These are phyloP conservation scores for Crotalus adamanteus DNA, from an alignment of 2,797 vertebrate species.

Conservation along the genomic window DNA sequence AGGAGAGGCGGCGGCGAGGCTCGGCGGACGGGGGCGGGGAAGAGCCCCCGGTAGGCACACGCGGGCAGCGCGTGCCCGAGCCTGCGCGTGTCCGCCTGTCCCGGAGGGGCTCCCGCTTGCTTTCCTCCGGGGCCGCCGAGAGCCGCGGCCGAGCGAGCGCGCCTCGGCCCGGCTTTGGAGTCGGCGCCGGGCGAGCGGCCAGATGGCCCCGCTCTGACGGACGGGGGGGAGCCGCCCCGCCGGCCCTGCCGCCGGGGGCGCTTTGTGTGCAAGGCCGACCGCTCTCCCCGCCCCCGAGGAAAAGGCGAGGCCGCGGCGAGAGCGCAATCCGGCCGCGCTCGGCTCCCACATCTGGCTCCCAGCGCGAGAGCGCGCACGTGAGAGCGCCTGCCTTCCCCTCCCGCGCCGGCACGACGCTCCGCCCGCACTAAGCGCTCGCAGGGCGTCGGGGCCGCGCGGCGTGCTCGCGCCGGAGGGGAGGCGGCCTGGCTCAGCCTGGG, in stretches of 20 bases:
- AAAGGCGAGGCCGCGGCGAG: neutral
- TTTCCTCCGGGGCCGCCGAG: neutral
- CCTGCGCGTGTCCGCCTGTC: neutral
- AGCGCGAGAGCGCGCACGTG: neutral
- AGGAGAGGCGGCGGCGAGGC: neutral
- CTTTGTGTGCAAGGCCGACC: neutral
- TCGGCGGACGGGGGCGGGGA: no score
- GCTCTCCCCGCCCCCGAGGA: neutral
- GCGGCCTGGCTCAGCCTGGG: slow-evolving; percentile 76
- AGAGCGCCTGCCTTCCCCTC: neutral
- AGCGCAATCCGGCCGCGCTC: neutral
- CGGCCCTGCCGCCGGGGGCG: neutral
- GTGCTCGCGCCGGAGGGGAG: slow-evolving; percentile 61
- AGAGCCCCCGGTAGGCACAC: neutral
- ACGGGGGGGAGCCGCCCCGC: neutral
- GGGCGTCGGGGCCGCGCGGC: neutral
- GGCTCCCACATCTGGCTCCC: neutral
- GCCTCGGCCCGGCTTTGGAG: neutral
- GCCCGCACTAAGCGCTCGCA: neutral
- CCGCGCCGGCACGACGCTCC: neutral
- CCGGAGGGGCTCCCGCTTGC: neutral
- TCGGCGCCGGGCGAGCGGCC: neutral
- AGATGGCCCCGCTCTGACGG: neutral
- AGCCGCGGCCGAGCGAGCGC: neutral
- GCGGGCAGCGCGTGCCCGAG: neutral